Evolutionary conservation across 2,113 vertebrate species (phyloP).

Genomic region (Leptocoma aspasia): DNA sequence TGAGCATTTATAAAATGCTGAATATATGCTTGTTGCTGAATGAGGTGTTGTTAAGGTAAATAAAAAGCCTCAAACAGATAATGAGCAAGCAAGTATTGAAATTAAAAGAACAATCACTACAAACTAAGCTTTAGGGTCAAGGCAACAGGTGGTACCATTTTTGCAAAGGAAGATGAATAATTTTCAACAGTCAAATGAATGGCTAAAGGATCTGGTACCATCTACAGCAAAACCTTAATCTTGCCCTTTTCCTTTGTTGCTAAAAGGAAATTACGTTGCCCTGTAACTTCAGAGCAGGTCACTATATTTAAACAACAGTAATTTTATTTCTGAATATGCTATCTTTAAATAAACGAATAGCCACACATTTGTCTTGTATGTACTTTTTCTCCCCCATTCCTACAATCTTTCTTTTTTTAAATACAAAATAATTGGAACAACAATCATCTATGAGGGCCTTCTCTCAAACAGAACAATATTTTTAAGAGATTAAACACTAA

Average conservation of each 20-base stretch:
- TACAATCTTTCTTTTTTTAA: neutral
- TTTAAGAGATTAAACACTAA: neutral
- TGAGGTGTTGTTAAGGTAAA: too few relatives aligned
- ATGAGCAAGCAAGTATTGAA: neutral
- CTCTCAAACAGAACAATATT: neutral
- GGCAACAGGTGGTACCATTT: neutral
- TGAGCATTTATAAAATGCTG: neutral
- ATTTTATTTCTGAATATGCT: neutral
- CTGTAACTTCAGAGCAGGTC: neutral
- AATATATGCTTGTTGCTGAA: neutral
- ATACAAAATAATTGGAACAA: neutral
- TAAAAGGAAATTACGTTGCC: neutral
- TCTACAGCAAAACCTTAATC: neutral
- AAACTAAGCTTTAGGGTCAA: neutral
- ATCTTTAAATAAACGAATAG: neutral
- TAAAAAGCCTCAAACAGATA: neutral
- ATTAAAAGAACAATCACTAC: neutral
- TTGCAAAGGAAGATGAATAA: neutral
- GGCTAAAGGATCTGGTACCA: neutral
- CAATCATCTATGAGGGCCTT: neutral
- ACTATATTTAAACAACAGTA: neutral
- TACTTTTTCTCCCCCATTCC: neutral
- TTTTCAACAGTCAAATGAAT: neutral
- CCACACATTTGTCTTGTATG: neutral
- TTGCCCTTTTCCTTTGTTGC: neutral